Conservation (phyloP, 2,797 vertebrate genomes). For the Myotis daubentonii region DNA sequence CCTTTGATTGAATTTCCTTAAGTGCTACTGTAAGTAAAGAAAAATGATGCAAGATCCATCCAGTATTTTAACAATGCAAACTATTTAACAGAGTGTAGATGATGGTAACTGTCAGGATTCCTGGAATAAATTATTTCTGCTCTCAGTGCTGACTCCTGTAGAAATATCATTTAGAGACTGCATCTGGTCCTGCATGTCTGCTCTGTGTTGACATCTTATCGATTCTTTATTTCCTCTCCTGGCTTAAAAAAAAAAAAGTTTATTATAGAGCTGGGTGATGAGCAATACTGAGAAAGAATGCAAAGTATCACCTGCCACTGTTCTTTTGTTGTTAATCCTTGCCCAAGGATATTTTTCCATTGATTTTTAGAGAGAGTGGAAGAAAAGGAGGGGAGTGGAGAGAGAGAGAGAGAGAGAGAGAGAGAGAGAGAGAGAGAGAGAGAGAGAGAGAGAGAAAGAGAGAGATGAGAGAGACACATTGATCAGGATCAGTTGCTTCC, state of each 20-base stretch:
- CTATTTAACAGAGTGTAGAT: neutral
- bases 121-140: neutral
- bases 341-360: no score
- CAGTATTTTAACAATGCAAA: neutral
- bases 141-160: neutral
- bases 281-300: neutral
- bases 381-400: no score
- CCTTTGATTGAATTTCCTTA: slow-evolving; percentile 34
- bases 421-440: no score
- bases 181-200: neutral
- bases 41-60: neutral
- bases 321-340: no score
- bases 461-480: no score
- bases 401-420: no score
- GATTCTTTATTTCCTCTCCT: slow-evolving; percentile 39
- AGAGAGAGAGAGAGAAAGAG: no score
- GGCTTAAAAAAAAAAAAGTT: neutral
- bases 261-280: neutral
- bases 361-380: no score
- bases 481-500: no score
- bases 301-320: neutral
- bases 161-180: neutral
- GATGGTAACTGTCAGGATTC: neutral
- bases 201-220: neutral
- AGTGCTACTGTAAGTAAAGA: neutral